Conservation (phyloP, 2,888 invertebrate genomes). For the Mimumesa dahlbomi region DNA sequence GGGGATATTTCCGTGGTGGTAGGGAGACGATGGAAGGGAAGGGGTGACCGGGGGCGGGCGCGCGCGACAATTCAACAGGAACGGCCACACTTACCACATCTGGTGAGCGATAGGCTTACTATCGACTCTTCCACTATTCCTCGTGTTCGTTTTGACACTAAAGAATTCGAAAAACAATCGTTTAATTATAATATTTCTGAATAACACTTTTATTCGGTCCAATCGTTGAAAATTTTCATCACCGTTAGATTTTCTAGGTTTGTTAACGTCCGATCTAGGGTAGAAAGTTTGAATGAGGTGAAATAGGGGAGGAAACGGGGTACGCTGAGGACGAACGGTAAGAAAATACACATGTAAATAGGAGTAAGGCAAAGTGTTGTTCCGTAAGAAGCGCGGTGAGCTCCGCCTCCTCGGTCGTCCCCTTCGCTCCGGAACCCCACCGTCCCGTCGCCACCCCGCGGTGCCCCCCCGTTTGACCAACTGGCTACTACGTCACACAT, state of each 20-base stretch:
- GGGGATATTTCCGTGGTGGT: slow-evolving; percentile 60
- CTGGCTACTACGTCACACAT: slow-evolving; percentile 75
- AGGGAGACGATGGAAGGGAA: slow-evolving; percentile 65
- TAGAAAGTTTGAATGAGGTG: no score
- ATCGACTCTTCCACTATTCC: no score
- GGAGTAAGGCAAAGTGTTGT: slow-evolving; percentile 35
- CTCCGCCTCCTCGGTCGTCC: slow-evolving; percentile 78
- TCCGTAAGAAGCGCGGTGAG: slow-evolving; percentile 65
- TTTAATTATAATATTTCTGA: no score
- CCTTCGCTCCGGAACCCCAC: slow-evolving; percentile 79
- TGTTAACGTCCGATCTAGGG: no score
- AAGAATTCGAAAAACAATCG: not conserved
- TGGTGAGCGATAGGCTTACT: slow-evolving; percentile 75
- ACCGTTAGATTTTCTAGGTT: no score
- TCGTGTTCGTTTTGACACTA: no score
- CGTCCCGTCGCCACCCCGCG: slow-evolving; percentile 64
- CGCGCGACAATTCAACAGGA: slow-evolving; percentile 77
- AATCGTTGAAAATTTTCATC: no score
- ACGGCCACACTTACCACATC: slow-evolving; percentile 76
- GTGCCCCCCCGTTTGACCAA: slow-evolving; percentile 70
- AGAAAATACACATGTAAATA: slow-evolving; percentile 17
- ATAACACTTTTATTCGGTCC: no score
- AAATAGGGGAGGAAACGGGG: slow-evolving; percentile 9
- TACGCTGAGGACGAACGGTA: slow-evolving; percentile 4
- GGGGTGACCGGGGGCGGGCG: slow-evolving; percentile 78